phyloP scores from a whole-genome alignment of 2,113 vertebrate species.

The Tor tambroides region DNA sequence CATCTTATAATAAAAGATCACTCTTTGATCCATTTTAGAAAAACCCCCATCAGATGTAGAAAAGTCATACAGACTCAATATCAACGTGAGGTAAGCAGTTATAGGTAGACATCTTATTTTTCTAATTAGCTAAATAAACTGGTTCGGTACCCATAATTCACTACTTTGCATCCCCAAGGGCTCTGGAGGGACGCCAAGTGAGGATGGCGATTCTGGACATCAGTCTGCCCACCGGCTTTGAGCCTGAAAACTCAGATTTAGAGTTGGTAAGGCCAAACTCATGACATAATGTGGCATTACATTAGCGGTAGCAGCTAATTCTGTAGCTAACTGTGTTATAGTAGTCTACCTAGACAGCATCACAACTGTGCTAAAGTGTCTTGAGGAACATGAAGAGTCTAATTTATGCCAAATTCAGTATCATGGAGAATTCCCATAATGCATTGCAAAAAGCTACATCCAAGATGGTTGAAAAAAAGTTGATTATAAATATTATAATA shows the following conservation, averaged over 20 bases:
- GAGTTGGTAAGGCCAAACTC: conserved; percentile 67
- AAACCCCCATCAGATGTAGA: conserved; percentile 68
- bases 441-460: neutral
- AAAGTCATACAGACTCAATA: conserved; percentile 70
- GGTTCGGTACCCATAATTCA: neutral
- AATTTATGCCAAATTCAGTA: neutral
- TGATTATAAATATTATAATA: neutral
- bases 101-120: neutral
- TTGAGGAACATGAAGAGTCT: too few relatives aligned
- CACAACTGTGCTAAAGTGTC: too few relatives aligned
- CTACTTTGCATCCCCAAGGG: conserved; percentile 56
- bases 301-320: neutral
- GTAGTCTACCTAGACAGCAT: neutral
- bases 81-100: conserved; percentile 70
- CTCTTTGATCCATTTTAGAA: conserved; percentile 56
- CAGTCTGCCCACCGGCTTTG: conserved; percentile 77
- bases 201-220: conserved; percentile 77
- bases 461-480: neutral
- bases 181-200: conserved; percentile 68
- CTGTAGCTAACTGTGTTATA: too few relatives aligned
- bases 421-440: neutral
- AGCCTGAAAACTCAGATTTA: conserved; percentile 74
- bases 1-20: neutral
- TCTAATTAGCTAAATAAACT: neutral
- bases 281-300: neutral